Evolutionary conservation across 2,797 vertebrate genomes (phyloP).

Genomic region (Odontamblyopus lacepedii): DNA sequence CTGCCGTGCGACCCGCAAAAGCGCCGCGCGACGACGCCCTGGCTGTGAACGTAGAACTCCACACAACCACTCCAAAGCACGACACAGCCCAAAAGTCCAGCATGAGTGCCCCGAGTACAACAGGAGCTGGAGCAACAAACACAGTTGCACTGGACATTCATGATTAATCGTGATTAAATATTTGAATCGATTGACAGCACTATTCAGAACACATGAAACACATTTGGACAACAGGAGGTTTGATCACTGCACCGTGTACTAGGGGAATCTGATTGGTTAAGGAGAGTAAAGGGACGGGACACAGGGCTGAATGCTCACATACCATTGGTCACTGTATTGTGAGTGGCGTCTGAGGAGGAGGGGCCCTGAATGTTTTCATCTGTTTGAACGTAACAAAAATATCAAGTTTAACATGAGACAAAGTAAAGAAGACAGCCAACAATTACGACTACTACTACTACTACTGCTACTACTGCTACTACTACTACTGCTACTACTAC

Average conservation of each 20-base stretch:
- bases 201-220: not conserved
- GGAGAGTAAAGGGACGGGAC: slow-evolving; percentile 45
- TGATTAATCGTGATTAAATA: too few species aligned
- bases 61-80: too few species aligned
- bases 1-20: too few species aligned
- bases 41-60: too few species aligned
- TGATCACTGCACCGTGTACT: slow-evolving; percentile 47
- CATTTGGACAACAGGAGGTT: slow-evolving; percentile 13
- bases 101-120: too few species aligned
- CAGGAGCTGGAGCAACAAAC: too few species aligned
- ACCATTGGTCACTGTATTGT: slow-evolving; percentile 80
- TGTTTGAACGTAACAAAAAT: slow-evolving; percentile 65
- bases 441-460: not conserved
- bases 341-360: slow-evolving; percentile 70
- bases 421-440: not conserved
- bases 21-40: too few species aligned
- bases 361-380: slow-evolving; percentile 74
- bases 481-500: not conserved
- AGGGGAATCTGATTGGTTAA: slow-evolving; percentile 52
- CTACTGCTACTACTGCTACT: not conserved
- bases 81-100: too few species aligned
- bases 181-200: not conserved
- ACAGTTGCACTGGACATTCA: too few species aligned
- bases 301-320: slow-evolving; percentile 66
- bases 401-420: slow-evolving; percentile 34